Evolutionary conservation across 2,888 invertebrate species (phyloP).

Genomic region (Campoplex nolae): DNA sequence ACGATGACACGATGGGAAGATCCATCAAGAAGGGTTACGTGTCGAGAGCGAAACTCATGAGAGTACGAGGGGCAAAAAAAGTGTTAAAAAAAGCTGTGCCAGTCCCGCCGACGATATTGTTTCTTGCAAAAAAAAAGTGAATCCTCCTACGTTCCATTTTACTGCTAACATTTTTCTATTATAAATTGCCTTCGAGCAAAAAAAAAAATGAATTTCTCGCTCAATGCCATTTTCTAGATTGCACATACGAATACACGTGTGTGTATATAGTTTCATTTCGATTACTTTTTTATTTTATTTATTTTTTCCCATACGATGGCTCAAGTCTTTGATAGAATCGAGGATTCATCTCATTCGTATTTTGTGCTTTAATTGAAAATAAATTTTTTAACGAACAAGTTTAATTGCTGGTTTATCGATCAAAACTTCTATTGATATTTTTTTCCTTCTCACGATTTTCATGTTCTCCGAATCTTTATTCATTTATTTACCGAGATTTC

Average conservation of each 20-base stretch:
- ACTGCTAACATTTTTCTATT: constrained; percentile 10
- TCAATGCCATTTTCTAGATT: not conserved
- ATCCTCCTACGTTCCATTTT: not conserved
- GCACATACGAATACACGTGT: not conserved
- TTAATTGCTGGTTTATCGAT: no score
- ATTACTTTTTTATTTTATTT: not conserved
- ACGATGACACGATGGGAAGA: constrained; percentile 47
- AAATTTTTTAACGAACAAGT: no score
- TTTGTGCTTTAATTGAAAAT: not conserved
- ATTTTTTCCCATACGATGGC: not conserved
- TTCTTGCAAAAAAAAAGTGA: not conserved
- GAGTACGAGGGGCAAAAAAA: constrained; percentile 1
- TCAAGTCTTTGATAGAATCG: not conserved
- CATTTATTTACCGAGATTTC: not conserved
- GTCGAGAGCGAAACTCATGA: constrained; percentile 28
- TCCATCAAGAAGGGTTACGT: constrained; percentile 45
- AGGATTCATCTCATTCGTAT: not conserved
- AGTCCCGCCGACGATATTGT: constrained; percentile 2
- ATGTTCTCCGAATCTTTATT: not conserved
- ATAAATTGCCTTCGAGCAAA: not conserved
- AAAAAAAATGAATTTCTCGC: not conserved
- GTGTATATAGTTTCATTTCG: no score
- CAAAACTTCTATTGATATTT: not conserved
- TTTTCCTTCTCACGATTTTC: not conserved
- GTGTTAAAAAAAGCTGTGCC: not conserved